Evolutionary conservation across 2,113 vertebrate genomes (phyloP), one percentile per base, ranked within the genome.

Genomic region (Corapipo altera): DNA sequence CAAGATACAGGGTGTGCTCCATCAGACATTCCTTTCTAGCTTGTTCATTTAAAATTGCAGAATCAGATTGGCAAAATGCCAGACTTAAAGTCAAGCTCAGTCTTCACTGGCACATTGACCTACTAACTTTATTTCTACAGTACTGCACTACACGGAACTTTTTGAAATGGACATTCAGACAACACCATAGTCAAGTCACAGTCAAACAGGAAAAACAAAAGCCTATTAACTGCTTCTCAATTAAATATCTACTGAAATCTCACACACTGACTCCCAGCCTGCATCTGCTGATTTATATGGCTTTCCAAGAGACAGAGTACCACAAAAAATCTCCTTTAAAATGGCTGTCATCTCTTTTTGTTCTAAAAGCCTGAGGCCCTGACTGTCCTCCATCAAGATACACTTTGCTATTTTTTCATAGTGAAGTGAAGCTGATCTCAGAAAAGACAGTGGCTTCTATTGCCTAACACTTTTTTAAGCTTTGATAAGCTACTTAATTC

Each of bases 11-110:
- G 83, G 88, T 59, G 91, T 96, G 88, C 69, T 92, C 79, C 70
- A 90, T 33, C 69, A 92, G 82, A 57, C 91, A 92, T 91, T 95
- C 91, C 86, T 91, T 96, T 92, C 91, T 48, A 78, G 55, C 48
- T 89, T 59, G 57, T 81, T 97, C 86, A 93, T 41, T 77, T 52
- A 65, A 83, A 93, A 85, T 58, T 58, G 66, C 74, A 93, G 81
- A 79, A 96, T 77, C 51, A 90, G 51, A 79, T 8, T 37, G 35
- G 51, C 55, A 30, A 81, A 89, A 54, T 14, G 28, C 66, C 51
- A 89, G 18, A 74, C 44, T 22, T 67, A 17, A 91, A 69, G 37
- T 51, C 43, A 85, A 62, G 59, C 78, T 91, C 66, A 39, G 52
- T 66, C 93, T 91, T 83, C 75, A 64, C 24, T 79, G 82, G 82